Evolutionary conservation across 2,797 vertebrate species (phyloP).

Genomic region (Acrossocheilus fasciatus): DNA sequence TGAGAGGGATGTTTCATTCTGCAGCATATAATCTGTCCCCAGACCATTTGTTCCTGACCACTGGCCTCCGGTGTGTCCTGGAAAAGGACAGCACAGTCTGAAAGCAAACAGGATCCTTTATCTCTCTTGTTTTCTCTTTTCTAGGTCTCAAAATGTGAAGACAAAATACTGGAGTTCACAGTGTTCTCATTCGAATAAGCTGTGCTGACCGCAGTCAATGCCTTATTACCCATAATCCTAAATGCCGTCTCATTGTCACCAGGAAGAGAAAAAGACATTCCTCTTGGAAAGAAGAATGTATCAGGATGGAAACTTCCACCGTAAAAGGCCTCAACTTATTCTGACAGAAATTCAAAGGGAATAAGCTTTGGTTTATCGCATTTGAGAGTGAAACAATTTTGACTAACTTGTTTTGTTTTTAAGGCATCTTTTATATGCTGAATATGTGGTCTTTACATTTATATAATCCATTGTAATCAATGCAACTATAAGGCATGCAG

Average conservation of each 20-base stretch:
- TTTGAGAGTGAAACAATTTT: constrained; percentile 31
- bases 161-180: constrained; percentile 6
- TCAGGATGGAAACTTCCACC: constrained; percentile 45
- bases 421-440: background rate
- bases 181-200: constrained; percentile 16
- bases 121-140: constrained; percentile 12
- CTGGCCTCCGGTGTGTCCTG: constrained; percentile 10
- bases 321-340: constrained; percentile 19
- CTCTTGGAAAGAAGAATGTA: constrained; percentile 23
- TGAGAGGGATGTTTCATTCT: constrained; percentile 14
- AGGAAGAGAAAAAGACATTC: constrained; percentile 22
- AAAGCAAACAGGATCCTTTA: background rate
- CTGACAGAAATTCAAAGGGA: constrained; percentile 53
- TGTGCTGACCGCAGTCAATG: constrained; percentile 38
- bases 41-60: background rate
- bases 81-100: background rate
- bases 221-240: constrained; percentile 57
- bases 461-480: background rate
- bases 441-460: background rate
- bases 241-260: constrained; percentile 32
- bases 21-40: background rate
- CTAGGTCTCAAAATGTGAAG: constrained; percentile 32
- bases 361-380: constrained; percentile 49
- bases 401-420: constrained; percentile 9
- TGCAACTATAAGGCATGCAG: background rate